A percentile compares a stretch with the other conserved stretches of the same genome.
phyloP scores from a whole-genome alignment of 1,140 invertebrate species.

The Drosophila paulistorum region DNA sequence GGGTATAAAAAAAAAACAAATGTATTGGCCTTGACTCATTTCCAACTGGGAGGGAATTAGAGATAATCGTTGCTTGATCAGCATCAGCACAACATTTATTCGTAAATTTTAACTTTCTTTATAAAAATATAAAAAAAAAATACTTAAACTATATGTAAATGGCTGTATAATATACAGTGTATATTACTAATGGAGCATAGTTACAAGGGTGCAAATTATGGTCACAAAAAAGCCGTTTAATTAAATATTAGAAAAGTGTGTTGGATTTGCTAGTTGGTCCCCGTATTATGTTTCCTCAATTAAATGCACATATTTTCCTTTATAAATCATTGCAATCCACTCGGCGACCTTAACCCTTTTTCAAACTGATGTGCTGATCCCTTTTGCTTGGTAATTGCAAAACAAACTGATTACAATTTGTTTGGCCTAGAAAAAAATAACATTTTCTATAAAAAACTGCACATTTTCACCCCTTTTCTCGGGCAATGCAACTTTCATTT shows the following conservation, averaged over 20 bases:
- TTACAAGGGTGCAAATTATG: not conserved
- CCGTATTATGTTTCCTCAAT: slow-evolving; percentile 5
- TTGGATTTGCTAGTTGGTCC: too few relatives aligned
- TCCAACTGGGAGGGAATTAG: too few relatives aligned
- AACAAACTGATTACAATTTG: slow-evolving; percentile 64
- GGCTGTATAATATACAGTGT: too few relatives aligned
- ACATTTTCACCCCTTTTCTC: slow-evolving; percentile 65
- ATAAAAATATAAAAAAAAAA: too few relatives aligned
- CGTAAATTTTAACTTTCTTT: too few relatives aligned
- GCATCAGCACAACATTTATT: too few relatives aligned
- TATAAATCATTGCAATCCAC: slow-evolving; percentile 46
- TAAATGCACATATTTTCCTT: slow-evolving; percentile 34
- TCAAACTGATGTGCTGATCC: slow-evolving; percentile 4
- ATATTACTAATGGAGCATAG: too few relatives aligned
- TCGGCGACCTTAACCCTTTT: slow-evolving; percentile 26
- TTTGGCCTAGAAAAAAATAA: slow-evolving; percentile 49
- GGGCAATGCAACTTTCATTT: slow-evolving; percentile 42
- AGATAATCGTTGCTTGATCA: too few relatives aligned
- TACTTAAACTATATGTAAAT: too few relatives aligned
- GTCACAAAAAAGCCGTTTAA: slow-evolving; percentile 1
- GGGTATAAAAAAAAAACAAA: too few relatives aligned
- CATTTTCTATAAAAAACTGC: slow-evolving; percentile 47
- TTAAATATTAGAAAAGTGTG: not conserved
- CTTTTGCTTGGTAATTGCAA: slow-evolving; percentile 53
- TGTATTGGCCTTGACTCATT: too few relatives aligned